Evolutionary conservation across 2,113 vertebrate genomes (phyloP), one percentile per base, ranked within the genome.

Genomic region (Oceanites oceanicus): DNA sequence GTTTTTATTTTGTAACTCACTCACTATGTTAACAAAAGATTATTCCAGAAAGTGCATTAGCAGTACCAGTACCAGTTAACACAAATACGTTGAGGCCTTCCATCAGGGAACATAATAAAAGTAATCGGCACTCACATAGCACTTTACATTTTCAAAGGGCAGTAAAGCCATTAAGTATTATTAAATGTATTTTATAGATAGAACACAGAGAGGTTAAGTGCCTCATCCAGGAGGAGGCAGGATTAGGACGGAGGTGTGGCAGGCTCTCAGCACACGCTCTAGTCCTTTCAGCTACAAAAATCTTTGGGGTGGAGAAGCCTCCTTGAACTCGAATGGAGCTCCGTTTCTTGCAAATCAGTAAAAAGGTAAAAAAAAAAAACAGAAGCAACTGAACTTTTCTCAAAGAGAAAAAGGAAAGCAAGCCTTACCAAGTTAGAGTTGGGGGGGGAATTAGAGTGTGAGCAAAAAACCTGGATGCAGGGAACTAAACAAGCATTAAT

Each of bases 11-110:
- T 82, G 56, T 59, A 85, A 58, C 3, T 9, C 15, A 58, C 92
- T 77, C 23, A 53, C 45, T 94, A 90, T 62, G 45, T 79, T 95
- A 95, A 91, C 62, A 72, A 94, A 93, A 88, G 94, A 94, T 82
- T 90, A 96, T 82, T 96, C 77, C 91, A 91, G 84, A 95, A 92
- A 90, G 38, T 92, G 81, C 97, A 97, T 97, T 97, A 97, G 81
- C 84, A 59, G 74, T n/a, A 86, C 83, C 84, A 59, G 74, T 32
- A 86, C 83, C 58, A 70, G 88, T 95, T 95, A 95, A 87, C 87
- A 94, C 70, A 96, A 94, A 95, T 90, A 94, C 0, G 0, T 76
- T 76, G 71, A 96, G 73, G 58, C n/a, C 71, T 96, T 92, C 84
- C 74, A 94, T 72, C 84, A 88, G 87, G 81, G 71, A 95, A 86